Conservation (phyloP, 2,888 invertebrate genomes). For the Chirona hameri region DNA sequence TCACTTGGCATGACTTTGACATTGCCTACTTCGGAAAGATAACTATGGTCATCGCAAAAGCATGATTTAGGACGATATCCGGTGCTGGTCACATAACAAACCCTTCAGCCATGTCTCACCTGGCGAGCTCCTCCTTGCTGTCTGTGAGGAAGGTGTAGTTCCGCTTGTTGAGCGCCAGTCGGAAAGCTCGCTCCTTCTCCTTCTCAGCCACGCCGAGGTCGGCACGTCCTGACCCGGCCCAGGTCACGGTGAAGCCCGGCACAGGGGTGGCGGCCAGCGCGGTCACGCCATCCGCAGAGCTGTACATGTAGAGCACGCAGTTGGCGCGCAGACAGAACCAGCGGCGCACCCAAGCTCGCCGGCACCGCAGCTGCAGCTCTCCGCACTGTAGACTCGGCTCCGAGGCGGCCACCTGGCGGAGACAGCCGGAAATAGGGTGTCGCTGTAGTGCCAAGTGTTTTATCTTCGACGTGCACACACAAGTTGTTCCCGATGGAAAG, state of each 20-base stretch:
- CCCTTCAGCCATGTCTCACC: conserved; percentile 44
- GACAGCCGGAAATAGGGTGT: not conserved
- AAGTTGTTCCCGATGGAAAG: no score
- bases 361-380: conserved; percentile 37
- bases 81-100: no score
- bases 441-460: no score
- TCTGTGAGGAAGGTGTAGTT: conserved; percentile 54
- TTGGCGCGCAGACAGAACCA: conserved; percentile 57
- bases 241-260: conserved; percentile 55
- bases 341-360: conserved; percentile 45
- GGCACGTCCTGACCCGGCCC: conserved; percentile 40
- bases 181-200: conserved; percentile 48
- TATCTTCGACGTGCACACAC: no score
- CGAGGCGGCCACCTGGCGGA: conserved; percentile 36
- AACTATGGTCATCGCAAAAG: no score
- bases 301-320: conserved; percentile 56
- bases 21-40: no score
- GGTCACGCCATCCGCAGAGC: conserved; percentile 50
- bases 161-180: conserved; percentile 52
- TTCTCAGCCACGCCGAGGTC: conserved; percentile 44
- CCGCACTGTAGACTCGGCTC: conserved; percentile 34
- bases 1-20: no score
- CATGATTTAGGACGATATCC: no score
- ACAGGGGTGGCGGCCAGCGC: conserved; percentile 59
- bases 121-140: conserved; percentile 49